Evolutionary conservation across 1,140 invertebrate genomes (phyloP), one percentile per base, ranked within the genome.

Genomic region (Drosophila grimshawi): DNA sequence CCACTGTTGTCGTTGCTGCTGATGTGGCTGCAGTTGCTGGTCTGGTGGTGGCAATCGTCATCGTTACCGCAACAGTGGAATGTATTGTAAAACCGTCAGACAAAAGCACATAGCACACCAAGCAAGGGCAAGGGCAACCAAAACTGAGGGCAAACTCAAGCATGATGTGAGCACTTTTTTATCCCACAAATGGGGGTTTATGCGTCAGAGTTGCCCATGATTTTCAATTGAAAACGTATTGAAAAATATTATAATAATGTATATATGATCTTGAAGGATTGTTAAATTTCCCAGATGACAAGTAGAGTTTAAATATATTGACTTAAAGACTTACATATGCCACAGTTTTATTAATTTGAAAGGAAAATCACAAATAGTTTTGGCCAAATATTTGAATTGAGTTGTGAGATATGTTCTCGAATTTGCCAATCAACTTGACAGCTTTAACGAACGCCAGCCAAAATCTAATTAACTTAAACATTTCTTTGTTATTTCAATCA

Each of bases 1-100:
- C 83, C 83, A 86, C 83, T 68, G 81, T 65, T 81, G 78, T 74
- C 43, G 61, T 41, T 37, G 55, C 45, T 67, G 59, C 35, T 51
- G 53, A 51, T 10, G 29, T 19, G 43, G 51, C 7, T 65, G 76
- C 1, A 57, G 46, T 0, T 57, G 48, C 4, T 63, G 66, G 37
- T 37, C 48, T 51, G 71, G 64, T 69, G 64, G 27, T 75, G 70
- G 60, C 76, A 86, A 86, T 86, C 82, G 82, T 86, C 82, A 86
- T 86, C 82, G 82, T 86, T 86, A 88, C 83, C 83, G 68, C 83
- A 88, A 88, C 83, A 88, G 83, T 88, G 83, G 83, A 88, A 79
- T 86, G 78, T 79, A 83, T 83, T 88, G 83, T 83, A 56, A 69
- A 88, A 83, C 77, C 89, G 83, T 48, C 73, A 67, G 73, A 89